Base-by-base conservation (phyloP, 2,113 vertebrate genomes). In the Bubo scandiacus region DNA sequence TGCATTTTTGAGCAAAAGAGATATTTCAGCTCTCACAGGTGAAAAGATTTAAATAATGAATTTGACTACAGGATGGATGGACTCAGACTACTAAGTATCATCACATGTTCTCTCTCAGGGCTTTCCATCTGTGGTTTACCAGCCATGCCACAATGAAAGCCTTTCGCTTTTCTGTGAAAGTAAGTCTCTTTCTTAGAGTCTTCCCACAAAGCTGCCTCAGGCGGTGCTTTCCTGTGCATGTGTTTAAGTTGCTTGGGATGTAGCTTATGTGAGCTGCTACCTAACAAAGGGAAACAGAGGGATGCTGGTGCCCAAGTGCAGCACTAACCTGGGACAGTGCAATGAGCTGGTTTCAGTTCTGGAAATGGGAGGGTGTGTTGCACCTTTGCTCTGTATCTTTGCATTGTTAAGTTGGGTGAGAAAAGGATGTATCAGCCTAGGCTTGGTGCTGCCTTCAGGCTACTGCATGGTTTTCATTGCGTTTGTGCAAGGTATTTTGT, bases 91-190 rank as follows among this genome's bases (percentile, higher is more conserved):
- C 47, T 94, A 86, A 91, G 68, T 65, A 92, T 72, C 73, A 81
- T 65, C 14, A 40, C 10, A 27, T 32, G 32, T 81, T 96, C 49
- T 94, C 87, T 81, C 72, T 84, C 3, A 89, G 97, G 96, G 67
- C 70, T 97, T 97, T 97, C 91, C 95, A 89, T 16, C 66, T 95
- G 96, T 95, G 97, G 96, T 94, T 97, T 95, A 95, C 97, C 89
- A 97, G 91, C 66, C n/a, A 19, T 34, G 84, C 97, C 97, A 73
- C 95, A 96, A 74, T 0, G 29, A 80, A 52, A 51, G 11, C 61
- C 73, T 96, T 96, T 94, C 13, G 0, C 27, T 97, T 86, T 92
- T 75, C 91, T 92, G 89, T 97, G 84, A 96, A 95, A 96, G 91
- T 81, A 30, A 94, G 7, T 72, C 45, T 11, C 2, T 79, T 94